These are phyloP conservation scores for Octomys mimax DNA, from an alignment of 2,797 vertebrate species.

Conservation along the genomic window DNA sequence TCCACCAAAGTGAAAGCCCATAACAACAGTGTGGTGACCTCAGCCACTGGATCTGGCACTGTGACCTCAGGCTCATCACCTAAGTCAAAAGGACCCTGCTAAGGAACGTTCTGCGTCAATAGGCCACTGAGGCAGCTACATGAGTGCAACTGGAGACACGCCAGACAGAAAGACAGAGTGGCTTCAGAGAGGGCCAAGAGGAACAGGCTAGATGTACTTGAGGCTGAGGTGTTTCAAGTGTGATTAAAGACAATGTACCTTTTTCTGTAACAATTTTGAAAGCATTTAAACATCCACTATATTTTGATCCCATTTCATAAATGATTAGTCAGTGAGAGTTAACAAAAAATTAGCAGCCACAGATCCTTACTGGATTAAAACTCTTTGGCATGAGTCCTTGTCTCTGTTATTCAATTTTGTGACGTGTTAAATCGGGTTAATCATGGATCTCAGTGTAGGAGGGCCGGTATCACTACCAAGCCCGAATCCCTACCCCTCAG, in stretches of 20 bases:
- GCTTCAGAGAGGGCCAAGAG: not conserved
- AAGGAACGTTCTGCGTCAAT: not conserved
- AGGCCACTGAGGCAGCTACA: not conserved
- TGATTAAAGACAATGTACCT: not conserved
- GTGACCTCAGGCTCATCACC: not conserved
- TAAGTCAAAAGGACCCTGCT: not conserved
- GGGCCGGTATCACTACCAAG: not conserved
- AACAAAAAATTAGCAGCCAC: not conserved
- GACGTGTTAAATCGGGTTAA: not conserved
- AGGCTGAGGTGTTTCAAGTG: not conserved
- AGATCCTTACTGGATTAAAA: not conserved
- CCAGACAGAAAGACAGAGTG: not conserved
- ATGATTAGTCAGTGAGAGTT: not conserved
- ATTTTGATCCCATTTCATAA: not conserved
- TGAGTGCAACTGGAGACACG: not conserved
- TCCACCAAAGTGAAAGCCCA: not conserved
- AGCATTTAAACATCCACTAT: not conserved
- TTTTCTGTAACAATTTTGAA: not conserved
- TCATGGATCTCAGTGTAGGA: not conserved
- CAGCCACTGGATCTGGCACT: not conserved
- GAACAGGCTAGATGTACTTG: not conserved
- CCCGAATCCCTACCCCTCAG: not conserved
- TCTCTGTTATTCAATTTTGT: not conserved
- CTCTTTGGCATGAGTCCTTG: not conserved
- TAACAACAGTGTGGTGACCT: not conserved